These are phyloP conservation scores for Ranitomeya variabilis DNA, from an alignment of 2,113 vertebrate species.

Conservation along the genomic window DNA sequence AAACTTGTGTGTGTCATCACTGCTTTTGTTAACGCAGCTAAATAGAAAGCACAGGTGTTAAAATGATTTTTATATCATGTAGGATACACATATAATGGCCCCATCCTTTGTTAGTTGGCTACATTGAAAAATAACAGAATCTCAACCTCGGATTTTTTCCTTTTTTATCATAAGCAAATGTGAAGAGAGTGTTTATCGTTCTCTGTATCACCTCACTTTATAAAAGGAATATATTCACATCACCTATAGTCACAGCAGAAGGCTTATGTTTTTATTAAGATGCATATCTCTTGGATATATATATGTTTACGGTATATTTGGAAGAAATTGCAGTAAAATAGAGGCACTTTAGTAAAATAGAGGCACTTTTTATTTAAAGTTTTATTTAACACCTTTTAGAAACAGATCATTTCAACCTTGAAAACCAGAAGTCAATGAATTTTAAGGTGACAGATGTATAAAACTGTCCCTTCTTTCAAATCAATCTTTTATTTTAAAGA, in stretches of 20 bases:
- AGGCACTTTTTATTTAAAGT: no score
- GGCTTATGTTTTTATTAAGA: background rate
- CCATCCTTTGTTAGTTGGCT: constrained; percentile 4
- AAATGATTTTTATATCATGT: constrained; percentile 30
- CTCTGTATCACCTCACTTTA: background rate
- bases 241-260: background rate
- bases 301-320: no score
- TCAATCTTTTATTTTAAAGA: no score
- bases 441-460: no score
- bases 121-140: background rate
- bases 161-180: constrained; percentile 14
- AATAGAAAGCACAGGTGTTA: constrained; percentile 51
- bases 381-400: no score
- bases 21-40: constrained; percentile 53
- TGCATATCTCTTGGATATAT: no score
- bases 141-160: background rate
- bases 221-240: background rate
- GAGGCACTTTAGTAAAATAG: no score
- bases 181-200: background rate
- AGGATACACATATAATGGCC: constrained; percentile 27
- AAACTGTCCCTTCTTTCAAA: no score
- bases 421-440: no score
- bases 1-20: constrained; percentile 49
- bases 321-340: no score
- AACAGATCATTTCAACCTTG: no score